Conservation (phyloP, 2,113 vertebrate species). For the Macaca fascicularis region DNA sequence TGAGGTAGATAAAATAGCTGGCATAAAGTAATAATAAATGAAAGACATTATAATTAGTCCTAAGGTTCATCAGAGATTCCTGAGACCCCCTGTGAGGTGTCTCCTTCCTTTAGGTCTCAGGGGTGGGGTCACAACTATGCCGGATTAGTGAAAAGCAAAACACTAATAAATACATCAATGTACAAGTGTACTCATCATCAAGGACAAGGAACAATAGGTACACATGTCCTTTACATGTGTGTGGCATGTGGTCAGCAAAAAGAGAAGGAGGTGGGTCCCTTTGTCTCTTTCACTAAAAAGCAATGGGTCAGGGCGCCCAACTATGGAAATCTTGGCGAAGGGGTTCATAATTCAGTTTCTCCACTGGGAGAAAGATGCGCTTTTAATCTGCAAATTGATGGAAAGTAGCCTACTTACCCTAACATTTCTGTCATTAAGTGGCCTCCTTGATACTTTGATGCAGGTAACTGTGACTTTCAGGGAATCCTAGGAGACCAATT, state of each 20-base stretch:
- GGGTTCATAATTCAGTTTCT: conserved; percentile 46
- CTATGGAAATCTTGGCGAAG: conserved; percentile 48
- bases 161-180: neutral
- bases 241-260: neutral
- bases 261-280: neutral
- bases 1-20: neutral
- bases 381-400: conserved; percentile 49
- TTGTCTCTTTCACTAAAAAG: neutral
- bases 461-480: neutral
- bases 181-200: neutral
- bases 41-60: neutral
- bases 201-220: neutral
- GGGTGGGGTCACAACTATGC: neutral
- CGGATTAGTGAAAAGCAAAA: neutral
- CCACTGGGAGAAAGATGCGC: conserved; percentile 29
- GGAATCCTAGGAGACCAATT: conserved; percentile 31
- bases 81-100: neutral
- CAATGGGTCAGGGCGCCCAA: neutral
- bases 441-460: conserved; percentile 31
- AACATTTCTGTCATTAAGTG: conserved; percentile 44
- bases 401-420: conserved; percentile 55
- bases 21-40: neutral
- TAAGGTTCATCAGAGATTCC: neutral
- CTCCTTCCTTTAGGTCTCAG: neutral
- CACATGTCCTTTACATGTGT: neutral